Percentiles rank a stretch among this genome's conserved stretches.
These are phyloP conservation scores for Pterophyllum scalare DNA, from an alignment of 2,113 vertebrate genomes.

Conservation along the genomic window DNA sequence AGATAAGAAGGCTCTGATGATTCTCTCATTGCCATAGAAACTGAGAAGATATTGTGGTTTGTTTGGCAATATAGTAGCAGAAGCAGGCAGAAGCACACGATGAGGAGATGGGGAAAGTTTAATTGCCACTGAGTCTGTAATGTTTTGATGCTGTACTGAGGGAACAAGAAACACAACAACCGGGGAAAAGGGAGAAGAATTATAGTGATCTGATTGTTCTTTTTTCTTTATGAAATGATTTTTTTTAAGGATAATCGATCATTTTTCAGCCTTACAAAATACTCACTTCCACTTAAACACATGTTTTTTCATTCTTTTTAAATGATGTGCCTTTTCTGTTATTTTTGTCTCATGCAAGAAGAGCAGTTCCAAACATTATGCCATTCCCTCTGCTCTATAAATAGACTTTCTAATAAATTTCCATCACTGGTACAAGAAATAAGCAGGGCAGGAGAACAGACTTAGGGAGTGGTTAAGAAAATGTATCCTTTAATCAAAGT, in stretches of 20 bases:
- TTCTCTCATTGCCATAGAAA: conserved; percentile 63
- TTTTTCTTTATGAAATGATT: background rate
- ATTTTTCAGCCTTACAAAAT: background rate
- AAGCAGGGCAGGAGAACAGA: background rate
- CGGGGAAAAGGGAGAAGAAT: background rate
- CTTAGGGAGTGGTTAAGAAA: background rate
- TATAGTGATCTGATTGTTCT: background rate
- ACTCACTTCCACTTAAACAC: background rate
- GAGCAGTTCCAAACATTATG: background rate
- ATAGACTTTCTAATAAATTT: background rate
- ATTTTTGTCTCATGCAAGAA: background rate
- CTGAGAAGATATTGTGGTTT: conserved; percentile 39
- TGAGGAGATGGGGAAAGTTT: conserved; percentile 34
- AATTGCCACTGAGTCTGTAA: conserved; percentile 13
- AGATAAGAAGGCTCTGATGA: background rate
- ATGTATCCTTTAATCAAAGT: background rate
- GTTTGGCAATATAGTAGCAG: conserved; percentile 39
- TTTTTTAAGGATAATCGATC: background rate
- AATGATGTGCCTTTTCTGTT: background rate
- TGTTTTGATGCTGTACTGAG: conserved; percentile 33
- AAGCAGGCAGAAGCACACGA: conserved; percentile 7
- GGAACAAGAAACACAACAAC: background rate
- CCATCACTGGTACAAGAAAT: background rate
- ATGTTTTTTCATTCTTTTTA: background rate
- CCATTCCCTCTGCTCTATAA: background rate